These are phyloP conservation scores for Dendrophyllia cribrosa DNA, from an alignment of 64 coral and sea anemone genomes.

Conservation along the genomic window DNA sequence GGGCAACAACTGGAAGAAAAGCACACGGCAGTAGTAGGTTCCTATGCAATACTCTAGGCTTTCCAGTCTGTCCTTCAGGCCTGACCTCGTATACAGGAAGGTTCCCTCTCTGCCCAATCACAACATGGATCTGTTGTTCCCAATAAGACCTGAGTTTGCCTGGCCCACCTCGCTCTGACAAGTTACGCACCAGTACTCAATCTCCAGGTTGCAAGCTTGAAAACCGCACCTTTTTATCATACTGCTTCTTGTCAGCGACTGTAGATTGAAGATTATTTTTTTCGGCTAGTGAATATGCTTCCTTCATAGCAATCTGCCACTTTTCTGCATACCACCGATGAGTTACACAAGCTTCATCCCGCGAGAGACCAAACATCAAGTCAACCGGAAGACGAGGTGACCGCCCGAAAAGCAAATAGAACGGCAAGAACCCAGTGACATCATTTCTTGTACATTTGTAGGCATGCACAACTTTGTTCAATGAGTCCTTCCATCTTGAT, in stretches of 20 bases:
- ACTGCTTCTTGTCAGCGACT: background rate
- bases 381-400: constrained; percentile 52
- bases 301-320: constrained; percentile 37
- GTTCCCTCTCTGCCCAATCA: background rate
- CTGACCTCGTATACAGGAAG: constrained; percentile 26
- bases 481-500: constrained; percentile 24
- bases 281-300: constrained; percentile 15
- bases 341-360: background rate
- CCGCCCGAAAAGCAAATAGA: constrained; percentile 51
- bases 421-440: constrained; percentile 56
- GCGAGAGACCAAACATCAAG: constrained; percentile 28
- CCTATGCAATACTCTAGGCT: constrained; percentile 32
- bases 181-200: constrained; percentile 29
- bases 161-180: constrained; percentile 42
- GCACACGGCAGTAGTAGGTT: constrained; percentile 31
- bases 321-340: constrained; percentile 6
- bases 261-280: background rate
- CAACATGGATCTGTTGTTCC: constrained; percentile 22
- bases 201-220: constrained; percentile 10
- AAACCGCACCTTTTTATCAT: constrained; percentile 22
- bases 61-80: constrained; percentile 11
- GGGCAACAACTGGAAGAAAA: background rate
- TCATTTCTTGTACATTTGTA: constrained; percentile 55
- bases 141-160: constrained; percentile 42
- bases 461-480: constrained; percentile 67